Base-by-base conservation (phyloP, 2,797 vertebrate genomes). In the Sylvilagus floridanus region DNA sequence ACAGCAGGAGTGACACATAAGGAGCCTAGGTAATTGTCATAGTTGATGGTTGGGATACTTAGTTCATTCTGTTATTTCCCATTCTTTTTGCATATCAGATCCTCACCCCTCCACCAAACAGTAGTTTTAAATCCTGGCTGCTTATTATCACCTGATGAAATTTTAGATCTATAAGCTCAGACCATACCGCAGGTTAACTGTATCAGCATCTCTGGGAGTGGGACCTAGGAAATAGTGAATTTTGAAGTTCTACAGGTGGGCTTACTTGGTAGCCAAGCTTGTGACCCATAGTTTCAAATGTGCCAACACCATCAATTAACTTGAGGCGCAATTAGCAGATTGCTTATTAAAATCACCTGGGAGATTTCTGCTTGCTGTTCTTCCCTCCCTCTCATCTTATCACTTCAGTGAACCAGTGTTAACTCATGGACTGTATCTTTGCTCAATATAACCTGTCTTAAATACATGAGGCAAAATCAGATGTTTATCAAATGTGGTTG, bases 351-450 rank as follows among this genome's bases (percentile, higher is more conserved):
- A 71, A 65, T 84, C 57, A 77, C 16, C 35, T 60, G 47, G 60
- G 42, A 63, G 28, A 32, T 85, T 89, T 85, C 24, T 37, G 5
- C 62, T 47, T 10, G 0, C 0, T 94, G 6, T 91, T 84, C 22
- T 82, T 88, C 10, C 0, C 19, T 28, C 14, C 7, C 10, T 77
- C 28, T 90, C 9, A 16, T 9, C 12, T 82, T 91, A 52, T 62
- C 86, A 94, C 11, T 63, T 85, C 47, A 78, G 42, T 94, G 63
- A 93, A 75, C 28, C 30, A 86, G 0, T 91, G 60, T 89, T 95
- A 88, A 88, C 30, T 76, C 68, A 66, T 72, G 17, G 11, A 63
- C 88, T 93, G 17, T 91, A 21, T 72, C 42, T 75, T 93, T 86
- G 91, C n/a, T 13, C 28, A 30, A 9, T 37, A 68, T n/a, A 65